Base-by-base conservation (phyloP, 2,888 invertebrate species). In the Apomyelois bistriatella region DNA sequence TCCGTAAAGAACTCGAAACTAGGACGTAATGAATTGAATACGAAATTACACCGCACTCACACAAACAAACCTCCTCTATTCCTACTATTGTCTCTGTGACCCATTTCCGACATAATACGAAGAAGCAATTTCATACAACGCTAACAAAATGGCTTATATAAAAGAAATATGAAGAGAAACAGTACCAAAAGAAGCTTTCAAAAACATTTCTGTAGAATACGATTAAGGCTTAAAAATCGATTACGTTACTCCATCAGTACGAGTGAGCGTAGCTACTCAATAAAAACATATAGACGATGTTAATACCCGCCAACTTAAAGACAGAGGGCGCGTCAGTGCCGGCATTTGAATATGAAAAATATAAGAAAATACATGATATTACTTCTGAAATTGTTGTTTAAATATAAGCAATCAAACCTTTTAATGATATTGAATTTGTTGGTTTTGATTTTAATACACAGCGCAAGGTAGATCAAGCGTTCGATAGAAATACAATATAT, bases 81-180 rank as follows among this genome's bases (percentile, higher is more conserved):
- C 32, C 70, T 72, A 76, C 72, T 76, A 77, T 84, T 85, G 84
- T 84, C 80, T 78, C 65, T 68, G 70, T 82, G 85, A 85, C 86
- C 86, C 75, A 85, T 76, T 81, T 85, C 72, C 78, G 66, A 58
- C 57, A 42, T 62, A 66, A 68, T 66, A 68, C 65, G 64, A 66
- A n/a, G 62, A 65, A 61, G 58, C 60, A 58, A 65, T 65, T 66
- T 64, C 56, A 63, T 66, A 68, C 66, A 72, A 6, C 32, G 32
- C 32, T 8, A 7, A 22, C 22, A 22, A 56, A 57, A 59, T 58
- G 57, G 59, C 50, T 51, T 17, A 46, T 32, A 32, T n/a, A 13
- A 40, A 40, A 15, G 40, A 16, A 15, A 30, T 12, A 46, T 15
- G 32, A 9, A 12, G 15, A 8, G 12, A 9, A 40, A 49, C 13